Base-by-base conservation (phyloP, 2,113 vertebrate species). In the Illadopsis cleaveri region DNA sequence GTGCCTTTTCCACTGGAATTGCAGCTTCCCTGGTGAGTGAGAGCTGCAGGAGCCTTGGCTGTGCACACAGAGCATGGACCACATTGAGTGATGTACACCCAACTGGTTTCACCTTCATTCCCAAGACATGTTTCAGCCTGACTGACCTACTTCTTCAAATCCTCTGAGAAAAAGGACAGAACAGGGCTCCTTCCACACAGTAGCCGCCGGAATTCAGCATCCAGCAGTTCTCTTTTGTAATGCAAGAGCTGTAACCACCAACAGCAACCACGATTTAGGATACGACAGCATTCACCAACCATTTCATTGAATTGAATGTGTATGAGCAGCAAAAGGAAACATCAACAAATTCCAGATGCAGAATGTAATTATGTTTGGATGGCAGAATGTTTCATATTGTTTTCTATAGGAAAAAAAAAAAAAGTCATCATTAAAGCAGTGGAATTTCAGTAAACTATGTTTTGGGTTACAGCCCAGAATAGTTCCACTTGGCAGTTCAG, bases 371-470 rank as follows among this genome's bases (percentile, higher is more conserved):
- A 86, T 68, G 94, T 95, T 95, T 73, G 88, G 88, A 96, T 96
- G 96, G 93, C 88, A 96, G 75, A 95, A 97, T 35, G 68, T 93
- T 97, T 96, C 96, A 94, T 96, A 97, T 95, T 96, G 95, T 97
- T 97, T 97, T 97, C 95, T 97, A 91, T 79, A 94, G 94, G 73
- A 24, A 62, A 69, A 93, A 94, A 76, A 93, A 94, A 94, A 95
- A 92, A 83, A 82, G 79, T 62, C 71, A 92, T 94, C 94, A 94
- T 96, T 94, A 95, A 96, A 95, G 94, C 90, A 94, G 88, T 94
- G 95, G 96, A 96, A 96, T 97, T 97, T 96, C 93, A 97, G 94
- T 93, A 96, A 97, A 96, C 95, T 96, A 53, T 94, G 83, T 95
- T 96, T 95, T 97, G 96, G 96, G 94, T 90, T 96, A 53, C 68